phyloP scores from a whole-genome alignment of 64 coral and sea anemone species.

The Montipora cactus region DNA sequence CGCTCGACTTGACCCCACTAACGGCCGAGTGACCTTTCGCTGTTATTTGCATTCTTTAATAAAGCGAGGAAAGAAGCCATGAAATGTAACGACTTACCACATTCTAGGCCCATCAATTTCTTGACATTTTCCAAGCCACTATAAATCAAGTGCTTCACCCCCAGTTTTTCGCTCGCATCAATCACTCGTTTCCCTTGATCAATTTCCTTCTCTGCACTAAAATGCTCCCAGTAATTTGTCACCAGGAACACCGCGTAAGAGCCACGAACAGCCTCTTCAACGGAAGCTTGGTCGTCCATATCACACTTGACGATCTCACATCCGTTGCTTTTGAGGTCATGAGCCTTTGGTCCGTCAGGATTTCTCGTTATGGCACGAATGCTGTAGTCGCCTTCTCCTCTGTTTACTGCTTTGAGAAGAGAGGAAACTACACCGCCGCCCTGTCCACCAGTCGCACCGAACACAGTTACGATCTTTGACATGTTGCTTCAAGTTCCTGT shows the following conservation, averaged over 20 bases:
- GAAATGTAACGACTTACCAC: constrained; percentile 46
- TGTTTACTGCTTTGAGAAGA: constrained; percentile 23
- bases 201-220: constrained; percentile 63
- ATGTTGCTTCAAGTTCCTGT: background rate
- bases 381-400: constrained; percentile 10
- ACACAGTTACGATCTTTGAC: constrained; percentile 67
- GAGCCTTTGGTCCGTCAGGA: constrained; percentile 45
- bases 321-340: constrained; percentile 59
- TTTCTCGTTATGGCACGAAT: constrained; percentile 78
- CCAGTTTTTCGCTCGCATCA: constrained; percentile 63
- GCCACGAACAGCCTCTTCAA: constrained; percentile 64
- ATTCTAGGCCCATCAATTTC: constrained; percentile 69
- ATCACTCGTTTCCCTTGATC: constrained; percentile 79
- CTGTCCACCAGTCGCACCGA: constrained; percentile 77
- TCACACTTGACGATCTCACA: constrained; percentile 59
- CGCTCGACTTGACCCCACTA: no score
- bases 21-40: no score
- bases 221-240: constrained; percentile 84
- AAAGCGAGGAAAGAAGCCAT: background rate
- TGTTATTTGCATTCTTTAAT: background rate
- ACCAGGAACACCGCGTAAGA: constrained; percentile 80
- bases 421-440: constrained; percentile 67
- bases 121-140: constrained; percentile 84
- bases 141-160: constrained; percentile 82
- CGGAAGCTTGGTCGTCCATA: constrained; percentile 49